Base-by-base conservation (phyloP, 2,797 vertebrate species). In the Pipistrellus nathusii region DNA sequence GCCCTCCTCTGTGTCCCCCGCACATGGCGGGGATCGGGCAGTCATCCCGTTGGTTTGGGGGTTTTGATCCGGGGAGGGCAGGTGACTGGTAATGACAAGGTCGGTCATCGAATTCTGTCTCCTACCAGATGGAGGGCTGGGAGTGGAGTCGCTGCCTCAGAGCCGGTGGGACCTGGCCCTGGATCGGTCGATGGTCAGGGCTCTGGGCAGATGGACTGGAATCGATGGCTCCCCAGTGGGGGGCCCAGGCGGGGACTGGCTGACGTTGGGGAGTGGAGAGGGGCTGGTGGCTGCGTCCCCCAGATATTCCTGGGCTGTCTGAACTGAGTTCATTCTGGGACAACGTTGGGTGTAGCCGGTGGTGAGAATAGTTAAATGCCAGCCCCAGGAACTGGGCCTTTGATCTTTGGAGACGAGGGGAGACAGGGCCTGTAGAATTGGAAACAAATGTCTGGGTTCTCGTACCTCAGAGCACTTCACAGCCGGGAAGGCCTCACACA, bases 81-180 rank as follows among this genome's bases (percentile, higher is more conserved):
- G 59, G 48, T 80, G 27, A 32, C 11, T 18, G 53, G 21, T 62
- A 20, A 48, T 69, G 35, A 48, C 35, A 8, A 8, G 51, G 17
- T 27, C 76, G 2, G 1, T 51, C 30, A 8, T 30, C 0, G 0
- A 15, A 71, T 12, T n/a, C n/a, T 55, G 62, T 38, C 15, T 73
- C 76, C 81, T 64, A 27, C 76, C 59, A 11, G 20, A 15, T 20
- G 44, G 48, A 12, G 23, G 20, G 53, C 48, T 32, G 66, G 17
- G 82, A 8, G 5, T 6, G 0, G 23, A 18, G 51, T 35, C 13
- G 1, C 44, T 30, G 59, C 81, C 41, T 3, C 0, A 41, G 9
- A 57, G 38, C 17, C 7, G 12, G 5, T 23, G 68, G 48, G 46
- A 44, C 20, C 51, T 3, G 71, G 71, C 23, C 13, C 15, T 17